These are phyloP conservation scores for Ameiurus melas DNA, from an alignment of 2,113 vertebrate species.

Conservation along the genomic window DNA sequence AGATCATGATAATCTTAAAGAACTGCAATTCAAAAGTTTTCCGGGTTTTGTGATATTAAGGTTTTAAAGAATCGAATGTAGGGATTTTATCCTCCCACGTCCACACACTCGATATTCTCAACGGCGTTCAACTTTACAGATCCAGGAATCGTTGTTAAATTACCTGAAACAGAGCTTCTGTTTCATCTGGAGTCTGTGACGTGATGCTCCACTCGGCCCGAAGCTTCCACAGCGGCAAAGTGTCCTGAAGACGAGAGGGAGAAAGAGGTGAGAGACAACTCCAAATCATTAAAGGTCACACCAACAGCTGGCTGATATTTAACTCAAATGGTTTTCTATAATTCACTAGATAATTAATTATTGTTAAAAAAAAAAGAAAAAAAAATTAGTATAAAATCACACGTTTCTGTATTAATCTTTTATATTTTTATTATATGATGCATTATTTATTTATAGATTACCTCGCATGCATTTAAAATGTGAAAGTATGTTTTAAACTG, in stretches of 20 bases:
- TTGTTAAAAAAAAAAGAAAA: no score
- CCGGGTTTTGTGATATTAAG: neutral
- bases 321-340: no score
- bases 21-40: neutral
- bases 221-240: slow-evolving; percentile 83
- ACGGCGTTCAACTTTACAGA: neutral
- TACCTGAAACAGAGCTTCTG: slow-evolving; percentile 86
- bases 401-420: no score
- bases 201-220: slow-evolving; percentile 84
- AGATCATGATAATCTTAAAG: neutral
- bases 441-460: no score
- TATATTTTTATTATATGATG: no score
- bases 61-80: neutral
- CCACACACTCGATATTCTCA: neutral
- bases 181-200: slow-evolving; percentile 73
- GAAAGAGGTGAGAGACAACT: neutral
- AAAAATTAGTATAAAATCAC: no score
- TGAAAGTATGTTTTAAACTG: no score
- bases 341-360: no score
- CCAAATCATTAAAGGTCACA: no score
- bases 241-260: slow-evolving; percentile 69
- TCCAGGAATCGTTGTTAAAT: slow-evolving; percentile 5
- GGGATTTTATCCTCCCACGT: neutral
- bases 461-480: no score
- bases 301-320: no score